These are phyloP conservation scores for Pygocentrus nattereri DNA, from an alignment of 2,797 vertebrate genomes.

Conservation along the genomic window DNA sequence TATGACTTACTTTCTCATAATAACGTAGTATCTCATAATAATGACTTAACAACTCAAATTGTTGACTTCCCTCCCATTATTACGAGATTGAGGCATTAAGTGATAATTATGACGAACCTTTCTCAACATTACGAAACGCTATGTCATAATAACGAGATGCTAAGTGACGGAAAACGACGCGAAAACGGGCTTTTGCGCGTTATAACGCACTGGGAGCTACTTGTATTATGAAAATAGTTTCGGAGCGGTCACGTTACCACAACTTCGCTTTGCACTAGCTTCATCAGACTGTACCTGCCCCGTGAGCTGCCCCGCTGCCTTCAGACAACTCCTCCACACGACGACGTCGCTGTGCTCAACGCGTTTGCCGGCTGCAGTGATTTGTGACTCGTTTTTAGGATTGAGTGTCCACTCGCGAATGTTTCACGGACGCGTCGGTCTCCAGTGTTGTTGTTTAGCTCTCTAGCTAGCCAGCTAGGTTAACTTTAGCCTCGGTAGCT, in stretches of 20 bases:
- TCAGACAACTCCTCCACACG: neutral
- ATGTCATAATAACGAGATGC: too few relatives aligned
- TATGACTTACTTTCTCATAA: too few relatives aligned
- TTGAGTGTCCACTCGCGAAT: neutral
- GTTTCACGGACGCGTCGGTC: neutral
- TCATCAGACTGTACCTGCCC: neutral
- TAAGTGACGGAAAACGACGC: too few relatives aligned
- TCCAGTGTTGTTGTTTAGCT: neutral
- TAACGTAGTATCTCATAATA: too few relatives aligned
- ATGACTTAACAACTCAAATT: too few relatives aligned
- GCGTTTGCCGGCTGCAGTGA: neutral
- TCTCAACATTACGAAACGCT: too few relatives aligned
- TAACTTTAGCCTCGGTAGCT: neutral
- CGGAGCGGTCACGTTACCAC: neutral
- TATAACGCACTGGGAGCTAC: neutral
- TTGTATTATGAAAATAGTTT: constrained; percentile 1
- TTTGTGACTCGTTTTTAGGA: neutral
- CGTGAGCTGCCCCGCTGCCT: neutral
- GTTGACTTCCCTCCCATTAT: too few relatives aligned
- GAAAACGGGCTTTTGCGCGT: too few relatives aligned
- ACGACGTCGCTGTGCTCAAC: neutral
- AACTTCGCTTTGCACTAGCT: constrained; percentile 3
- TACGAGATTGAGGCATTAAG: too few relatives aligned
- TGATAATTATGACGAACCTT: too few relatives aligned
- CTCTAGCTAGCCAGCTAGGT: constrained; percentile 12